Evolutionary conservation across 2,113 vertebrate genomes (phyloP).

Genomic region (Myrmecophaga tridactyla): DNA sequence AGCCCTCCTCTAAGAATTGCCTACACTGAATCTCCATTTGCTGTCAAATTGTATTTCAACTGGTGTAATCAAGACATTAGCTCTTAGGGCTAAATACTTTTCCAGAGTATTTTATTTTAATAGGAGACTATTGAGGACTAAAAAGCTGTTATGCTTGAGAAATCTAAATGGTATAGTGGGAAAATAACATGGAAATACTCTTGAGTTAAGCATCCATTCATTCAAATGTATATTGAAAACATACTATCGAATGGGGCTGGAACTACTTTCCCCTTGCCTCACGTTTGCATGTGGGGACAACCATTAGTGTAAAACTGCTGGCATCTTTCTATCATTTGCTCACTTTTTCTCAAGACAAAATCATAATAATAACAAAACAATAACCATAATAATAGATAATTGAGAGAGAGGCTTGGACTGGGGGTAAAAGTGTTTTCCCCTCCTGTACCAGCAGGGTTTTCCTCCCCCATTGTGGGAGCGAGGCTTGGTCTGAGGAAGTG

Average conservation of each 20-base stretch:
- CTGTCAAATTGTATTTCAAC: slow-evolving; percentile 20
- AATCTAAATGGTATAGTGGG: background rate
- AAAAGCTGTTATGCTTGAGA: slow-evolving; percentile 38
- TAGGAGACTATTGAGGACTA: background rate
- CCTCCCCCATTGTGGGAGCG: background rate
- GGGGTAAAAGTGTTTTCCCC: background rate
- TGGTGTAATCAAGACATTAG: slow-evolving; percentile 18
- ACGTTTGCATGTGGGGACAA: background rate
- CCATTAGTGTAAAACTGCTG: background rate
- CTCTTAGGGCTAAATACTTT: slow-evolving; percentile 31
- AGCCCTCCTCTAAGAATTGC: background rate
- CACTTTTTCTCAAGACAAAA: background rate
- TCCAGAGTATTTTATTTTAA: slow-evolving; percentile 25
- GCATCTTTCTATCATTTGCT: background rate
- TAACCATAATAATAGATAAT: background rate
- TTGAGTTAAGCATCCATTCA: background rate
- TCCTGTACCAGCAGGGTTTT: background rate
- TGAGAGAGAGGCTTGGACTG: background rate
- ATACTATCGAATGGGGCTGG: background rate
- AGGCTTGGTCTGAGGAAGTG: background rate
- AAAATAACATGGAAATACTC: background rate
- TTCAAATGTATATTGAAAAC: background rate
- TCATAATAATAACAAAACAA: background rate
- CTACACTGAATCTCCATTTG: slow-evolving; percentile 26
- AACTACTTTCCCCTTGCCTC: background rate